These are phyloP conservation scores for Drosophila imparisetae DNA, from an alignment of 2,888 invertebrate genomes.

Conservation along the genomic window DNA sequence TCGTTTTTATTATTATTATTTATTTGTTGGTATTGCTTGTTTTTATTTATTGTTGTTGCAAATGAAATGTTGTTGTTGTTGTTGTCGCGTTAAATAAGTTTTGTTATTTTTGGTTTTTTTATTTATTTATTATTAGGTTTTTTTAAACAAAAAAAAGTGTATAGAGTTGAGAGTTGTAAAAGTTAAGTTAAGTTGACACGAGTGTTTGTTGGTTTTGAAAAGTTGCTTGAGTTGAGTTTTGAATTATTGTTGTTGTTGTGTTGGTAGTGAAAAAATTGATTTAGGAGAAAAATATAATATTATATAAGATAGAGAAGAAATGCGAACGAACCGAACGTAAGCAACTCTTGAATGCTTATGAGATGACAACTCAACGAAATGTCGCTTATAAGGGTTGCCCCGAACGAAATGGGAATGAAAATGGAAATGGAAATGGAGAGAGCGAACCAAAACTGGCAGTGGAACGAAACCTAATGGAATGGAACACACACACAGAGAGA, in stretches of 20 bases:
- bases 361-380: slow-evolving; percentile 80
- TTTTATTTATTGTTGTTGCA: slow-evolving; percentile 17
- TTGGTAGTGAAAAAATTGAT: slow-evolving; percentile 82
- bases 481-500: slow-evolving; percentile 9
- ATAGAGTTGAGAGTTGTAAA: slow-evolving; percentile 73
- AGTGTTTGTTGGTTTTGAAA: slow-evolving; percentile 62
- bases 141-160: slow-evolving; percentile 66
- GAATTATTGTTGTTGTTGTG: slow-evolving; percentile 75
- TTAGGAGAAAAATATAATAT: slow-evolving; percentile 83
- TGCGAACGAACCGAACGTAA: slow-evolving; percentile 86
- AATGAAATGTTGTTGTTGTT: slow-evolving; percentile 43
- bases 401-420: slow-evolving; percentile 46
- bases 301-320: slow-evolving; percentile 85
- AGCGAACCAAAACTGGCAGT: slow-evolving; percentile 21
- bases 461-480: slow-evolving; percentile 29
- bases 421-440: background rate
- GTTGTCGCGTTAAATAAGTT: slow-evolving; percentile 34
- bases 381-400: slow-evolving; percentile 83
- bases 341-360: slow-evolving; percentile 85
- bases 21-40: slow-evolving; percentile 16
- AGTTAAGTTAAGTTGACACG: slow-evolving; percentile 79
- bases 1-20: slow-evolving; percentile 22
- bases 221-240: slow-evolving; percentile 66
- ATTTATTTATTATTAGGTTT: slow-evolving; percentile 40
- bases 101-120: slow-evolving; percentile 45